Base-by-base conservation (phyloP, 2,113 vertebrate genomes). In the Dicerorhinus sumatrensis region DNA sequence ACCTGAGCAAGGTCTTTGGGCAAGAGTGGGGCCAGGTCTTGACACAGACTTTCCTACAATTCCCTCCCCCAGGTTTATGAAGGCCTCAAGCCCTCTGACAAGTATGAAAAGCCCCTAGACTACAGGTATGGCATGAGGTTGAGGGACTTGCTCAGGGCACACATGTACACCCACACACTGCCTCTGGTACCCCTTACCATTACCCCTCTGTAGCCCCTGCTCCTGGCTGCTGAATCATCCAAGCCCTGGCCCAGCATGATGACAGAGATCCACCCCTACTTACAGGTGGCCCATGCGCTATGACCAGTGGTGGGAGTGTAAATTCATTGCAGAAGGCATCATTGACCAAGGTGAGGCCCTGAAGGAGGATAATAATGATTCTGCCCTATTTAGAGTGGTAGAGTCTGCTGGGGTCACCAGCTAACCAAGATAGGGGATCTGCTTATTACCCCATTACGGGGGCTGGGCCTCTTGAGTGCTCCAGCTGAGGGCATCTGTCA, bases 241-340 rank as follows among this genome's bases (percentile, higher is more conserved):
- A 13, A 84, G 39, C 21, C 48, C 21, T 70, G 75, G 46, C 39
- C 70, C 29, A 29, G 27, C 33, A 11, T 17, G 12, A 23, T 92
- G 48, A 92, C 75, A 48, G 46, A 92, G 33, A 46, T 56, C 54
- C 69, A 54, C 89, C n/a, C 67, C 94, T 96, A 5, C 89, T 96
- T 0, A 0, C 98, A 99, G 99, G 98, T 99, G 99, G 99, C 99
- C 99, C 0, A 99, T 99, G 83, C 99, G 99, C 77, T 99, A 99
- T 48, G 99, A 99, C 98, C 99, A 99, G 98, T 99, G 99, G 99
- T 99, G 99, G 99, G 99, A 99, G 76, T 99, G 99, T 97, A 99
- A 99, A 98, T 99, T 99, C 98, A 99, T 99, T 20, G 99, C 99
- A 5, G 99, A 99, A 98, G 99, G 99, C 96, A 99, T 99, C 98